Evolutionary conservation across 2,797 vertebrate genomes (phyloP), one percentile per base, ranked within the genome.

Genomic region (Acrossocheilus wenchowensis): DNA sequence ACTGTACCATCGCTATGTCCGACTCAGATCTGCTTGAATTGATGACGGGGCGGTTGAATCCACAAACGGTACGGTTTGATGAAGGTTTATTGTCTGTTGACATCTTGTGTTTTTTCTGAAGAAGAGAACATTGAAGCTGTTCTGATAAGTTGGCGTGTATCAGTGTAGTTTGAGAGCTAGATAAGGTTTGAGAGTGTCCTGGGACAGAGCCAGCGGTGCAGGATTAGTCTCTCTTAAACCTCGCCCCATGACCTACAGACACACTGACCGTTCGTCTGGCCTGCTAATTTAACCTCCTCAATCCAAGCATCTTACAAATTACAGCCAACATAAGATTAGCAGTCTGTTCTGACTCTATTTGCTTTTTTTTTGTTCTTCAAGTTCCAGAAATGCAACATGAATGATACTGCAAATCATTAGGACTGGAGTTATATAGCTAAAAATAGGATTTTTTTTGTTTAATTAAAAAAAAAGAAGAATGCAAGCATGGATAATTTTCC

Each of bases 1-100:
- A 99, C 90, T 98, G 97, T 86, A 97, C 96, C 1, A 94, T 99
- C 79, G 90, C 95, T 26, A 96, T 98, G 94, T 93, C 95, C 39
- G 98, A 99, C 34, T 39, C 92, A 0, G 97, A 99, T 89, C 93
- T 99, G 57, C 88, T 97, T 85, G 94, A 96, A 64, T 52, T 99
- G 92, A 98, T 99, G 98, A 98, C 96, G 0, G 98, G 98, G 77
- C 96, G 96, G 92, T 92, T 98, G 93, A 98, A 98, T 87, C 95
- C 98, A 88, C 97, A 98, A 91, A 96, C 93, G 79, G 97, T 99
- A 90, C 92, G 96, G 95, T 72, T 57, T 19, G 23, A 71, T 52
- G 8, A 39, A 19, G 21, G 10, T 39, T 68, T 41, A 30, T 78
- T 68, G 26, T 69, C 11, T 82, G 64, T 39, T 69, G 7, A 60